Base-by-base conservation (phyloP, 2,888 invertebrate species). In the Tuberolachnus salignus region DNA sequence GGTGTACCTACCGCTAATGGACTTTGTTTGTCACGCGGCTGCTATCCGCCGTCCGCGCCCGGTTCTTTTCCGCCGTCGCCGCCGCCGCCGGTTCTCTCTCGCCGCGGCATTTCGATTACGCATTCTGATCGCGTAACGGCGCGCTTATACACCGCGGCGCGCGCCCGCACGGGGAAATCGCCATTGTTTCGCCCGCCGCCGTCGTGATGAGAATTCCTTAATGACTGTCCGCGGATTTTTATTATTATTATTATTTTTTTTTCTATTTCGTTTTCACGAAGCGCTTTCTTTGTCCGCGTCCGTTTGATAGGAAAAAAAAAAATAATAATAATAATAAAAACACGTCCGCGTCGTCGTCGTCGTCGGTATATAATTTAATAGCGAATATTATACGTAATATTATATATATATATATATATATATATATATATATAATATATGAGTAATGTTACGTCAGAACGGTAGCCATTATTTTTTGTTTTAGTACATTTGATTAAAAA, bases 141-240 rank as follows among this genome's bases (percentile, higher is more conserved):
- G 6, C 44, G 13, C 26, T 23, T 67, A 67, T 49, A 34, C 9
- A 11, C 14, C 11, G 4, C 3, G 3, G 21, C 16, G 21, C 10
- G 51, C 3, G 44, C 10, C 34, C 3, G 44, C 1, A 1, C 16
- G n/a, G 26, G 57, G 51, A 61, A 34, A 51, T 61, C 49, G 61
- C 61, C 61, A 73, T 73, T 73, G 72, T 73, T 73, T 61, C 61
- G 16, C 19, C 61, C 26, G n/a, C 46, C 46, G 59, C 34, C 59
- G 16, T 61, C 72, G 61, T 73, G 72, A 73, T 61, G 46, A 42
- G 72, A 73, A 34, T 73, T 73, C 72, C 51, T 61, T 73, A 73
- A 73, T 61, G 51, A 61, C 61, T 16, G 23, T 23, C 16, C 14
- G 11, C 23, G 46, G 8, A 34, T 34, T 34, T 34, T 34, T 34